These are phyloP conservation scores for Sciurus niger DNA, from an alignment of 2,113 vertebrate species.

Conservation along the genomic window DNA sequence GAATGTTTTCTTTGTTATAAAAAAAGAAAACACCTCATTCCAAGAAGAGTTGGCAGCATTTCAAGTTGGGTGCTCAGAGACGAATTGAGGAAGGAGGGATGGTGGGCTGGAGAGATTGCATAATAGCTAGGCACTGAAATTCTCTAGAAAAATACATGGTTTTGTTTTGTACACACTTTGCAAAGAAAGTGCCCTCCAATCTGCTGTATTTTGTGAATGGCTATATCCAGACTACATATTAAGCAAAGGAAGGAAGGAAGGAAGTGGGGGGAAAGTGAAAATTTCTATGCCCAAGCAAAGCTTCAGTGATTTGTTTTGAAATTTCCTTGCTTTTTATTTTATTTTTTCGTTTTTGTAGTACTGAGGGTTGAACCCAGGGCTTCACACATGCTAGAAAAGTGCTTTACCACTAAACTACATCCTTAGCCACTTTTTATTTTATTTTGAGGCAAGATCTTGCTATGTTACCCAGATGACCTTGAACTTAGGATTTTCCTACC, in stretches of 20 bases:
- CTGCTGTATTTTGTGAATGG: background rate
- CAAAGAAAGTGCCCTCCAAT: background rate
- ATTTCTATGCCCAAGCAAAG: background rate
- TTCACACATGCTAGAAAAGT: background rate
- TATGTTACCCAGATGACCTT: background rate
- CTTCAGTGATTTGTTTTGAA: background rate
- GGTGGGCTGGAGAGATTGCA: background rate
- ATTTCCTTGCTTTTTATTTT: background rate
- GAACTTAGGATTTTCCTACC: background rate
- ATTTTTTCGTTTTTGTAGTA: background rate
- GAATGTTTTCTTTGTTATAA: constrained; percentile 50
- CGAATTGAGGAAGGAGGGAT: background rate
- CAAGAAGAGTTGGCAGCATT: background rate
- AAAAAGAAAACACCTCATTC: constrained; percentile 6
- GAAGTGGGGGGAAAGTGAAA: background rate
- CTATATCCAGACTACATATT: background rate
- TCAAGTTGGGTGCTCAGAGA: background rate
- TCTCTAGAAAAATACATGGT: background rate
- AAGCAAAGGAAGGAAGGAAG: background rate
- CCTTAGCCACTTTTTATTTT: background rate
- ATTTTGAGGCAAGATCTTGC: background rate
- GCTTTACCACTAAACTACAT: background rate
- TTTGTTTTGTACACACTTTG: background rate
- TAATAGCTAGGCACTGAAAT: background rate
- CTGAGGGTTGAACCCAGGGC: background rate